These are phyloP conservation scores for Passerculus sandwichensis DNA, from an alignment of 2,797 vertebrate genomes.

Conservation along the genomic window DNA sequence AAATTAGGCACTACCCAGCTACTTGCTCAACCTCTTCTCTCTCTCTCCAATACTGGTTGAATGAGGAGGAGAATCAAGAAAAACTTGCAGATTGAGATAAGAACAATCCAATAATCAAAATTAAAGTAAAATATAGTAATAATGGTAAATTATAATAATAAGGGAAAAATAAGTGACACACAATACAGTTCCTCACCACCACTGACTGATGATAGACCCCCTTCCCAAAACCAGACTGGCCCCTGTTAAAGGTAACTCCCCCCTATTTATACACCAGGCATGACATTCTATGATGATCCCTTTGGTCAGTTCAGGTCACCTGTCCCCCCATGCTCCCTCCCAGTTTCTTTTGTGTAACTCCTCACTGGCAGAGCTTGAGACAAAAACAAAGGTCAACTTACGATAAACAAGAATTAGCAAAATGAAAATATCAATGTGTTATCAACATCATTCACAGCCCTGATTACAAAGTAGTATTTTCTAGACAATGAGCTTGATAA, in stretches of 20 bases:
- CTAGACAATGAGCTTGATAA: background rate
- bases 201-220: accelerated
- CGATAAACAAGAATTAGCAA: background rate
- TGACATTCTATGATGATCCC: accelerated
- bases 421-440: background rate
- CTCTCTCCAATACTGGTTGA: background rate
- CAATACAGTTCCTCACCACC: background rate
- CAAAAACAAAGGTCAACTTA: background rate
- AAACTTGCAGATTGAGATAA: background rate
- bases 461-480: background rate
- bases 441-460: background rate
- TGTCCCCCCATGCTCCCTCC: background rate
- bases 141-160: background rate
- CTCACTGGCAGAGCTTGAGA: background rate
- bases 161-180: background rate
- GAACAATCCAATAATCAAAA: background rate
- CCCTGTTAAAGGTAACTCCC: background rate
- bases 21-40: background rate
- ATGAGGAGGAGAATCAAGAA: background rate
- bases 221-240: background rate
- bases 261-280: background rate
- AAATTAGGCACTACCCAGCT: background rate
- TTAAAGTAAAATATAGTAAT: background rate
- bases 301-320: background rate
- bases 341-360: background rate